Evolutionary conservation across 2,797 vertebrate species (phyloP).

Genomic region (Urophycis tenuis): DNA sequence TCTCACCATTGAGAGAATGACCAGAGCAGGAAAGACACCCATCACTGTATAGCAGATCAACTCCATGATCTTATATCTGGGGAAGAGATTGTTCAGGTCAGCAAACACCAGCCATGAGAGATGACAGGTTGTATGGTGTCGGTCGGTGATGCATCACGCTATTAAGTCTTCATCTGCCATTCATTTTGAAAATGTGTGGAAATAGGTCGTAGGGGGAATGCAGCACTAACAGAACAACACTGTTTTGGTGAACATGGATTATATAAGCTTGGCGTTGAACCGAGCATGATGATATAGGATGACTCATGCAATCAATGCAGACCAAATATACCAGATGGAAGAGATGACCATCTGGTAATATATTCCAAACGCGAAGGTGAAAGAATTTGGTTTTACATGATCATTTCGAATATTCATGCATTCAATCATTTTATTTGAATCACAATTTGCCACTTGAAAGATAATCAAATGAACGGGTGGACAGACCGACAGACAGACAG

Average conservation of each 20-base stretch:
- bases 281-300: not conserved
- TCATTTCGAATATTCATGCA: not conserved
- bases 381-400: not conserved
- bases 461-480: not conserved
- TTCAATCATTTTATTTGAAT: not conserved
- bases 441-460: not conserved
- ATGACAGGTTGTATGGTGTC: not conserved
- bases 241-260: not conserved
- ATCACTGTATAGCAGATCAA: constrained; percentile 87
- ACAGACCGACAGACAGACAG: constrained; percentile 3
- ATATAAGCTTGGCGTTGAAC: not conserved
- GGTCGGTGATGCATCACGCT: not conserved
- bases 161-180: not conserved
- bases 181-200: not conserved
- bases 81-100: constrained; percentile 7
- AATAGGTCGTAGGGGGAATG: not conserved
- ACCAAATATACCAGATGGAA: not conserved
- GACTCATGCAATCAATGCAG: not conserved
- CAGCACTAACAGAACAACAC: not conserved
- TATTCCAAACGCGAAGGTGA: not conserved
- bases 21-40: constrained; percentile 88
- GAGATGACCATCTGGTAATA: not conserved
- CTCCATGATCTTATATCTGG: constrained; percentile 92
- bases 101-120: not conserved
- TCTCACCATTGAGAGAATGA: constrained; percentile 94